A percentile compares a stretch with the other conserved stretches of the same genome.
Evolutionary conservation across 2,888 invertebrate genomes (phyloP).

Genomic region (Agriopis leucophaearia): DNA sequence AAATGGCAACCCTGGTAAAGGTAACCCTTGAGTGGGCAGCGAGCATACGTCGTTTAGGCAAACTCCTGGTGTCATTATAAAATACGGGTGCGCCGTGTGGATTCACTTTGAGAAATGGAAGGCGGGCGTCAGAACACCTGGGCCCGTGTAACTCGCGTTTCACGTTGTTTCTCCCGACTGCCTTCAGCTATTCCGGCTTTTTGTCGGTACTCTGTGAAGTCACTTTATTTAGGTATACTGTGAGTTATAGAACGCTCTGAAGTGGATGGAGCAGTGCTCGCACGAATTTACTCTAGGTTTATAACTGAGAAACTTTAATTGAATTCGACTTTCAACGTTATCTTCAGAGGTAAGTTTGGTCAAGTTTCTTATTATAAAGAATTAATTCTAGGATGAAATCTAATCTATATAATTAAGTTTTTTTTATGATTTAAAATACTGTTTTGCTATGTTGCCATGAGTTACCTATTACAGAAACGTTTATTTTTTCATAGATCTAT

Average conservation of each 20-base stretch:
- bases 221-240: slow-evolving; percentile 45
- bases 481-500: not conserved
- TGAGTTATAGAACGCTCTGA: slow-evolving; percentile 56
- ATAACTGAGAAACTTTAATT: slow-evolving; percentile 41
- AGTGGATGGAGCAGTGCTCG: slow-evolving; percentile 46
- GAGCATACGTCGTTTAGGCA: slow-evolving; percentile 78
- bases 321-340: slow-evolving; percentile 27
- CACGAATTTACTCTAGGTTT: slow-evolving; percentile 40
- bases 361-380: not conserved
- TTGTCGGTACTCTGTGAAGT: slow-evolving; percentile 59
- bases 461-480: not conserved
- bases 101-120: slow-evolving; percentile 84
- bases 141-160: slow-evolving; percentile 53
- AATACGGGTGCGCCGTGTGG: slow-evolving; percentile 77
- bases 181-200: slow-evolving; percentile 54
- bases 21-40: slow-evolving; percentile 80
- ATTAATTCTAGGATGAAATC: not conserved
- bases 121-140: slow-evolving; percentile 75
- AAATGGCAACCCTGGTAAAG: slow-evolving; percentile 65
- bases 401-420: not conserved
- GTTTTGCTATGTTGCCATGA: not conserved
- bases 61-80: slow-evolving; percentile 82
- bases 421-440: not conserved
- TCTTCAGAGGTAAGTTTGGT: slow-evolving; percentile 22
- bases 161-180: slow-evolving; percentile 54